Evolutionary conservation across 1,140 invertebrate genomes (phyloP).

Genomic region (Drosophila biarmipes): DNA sequence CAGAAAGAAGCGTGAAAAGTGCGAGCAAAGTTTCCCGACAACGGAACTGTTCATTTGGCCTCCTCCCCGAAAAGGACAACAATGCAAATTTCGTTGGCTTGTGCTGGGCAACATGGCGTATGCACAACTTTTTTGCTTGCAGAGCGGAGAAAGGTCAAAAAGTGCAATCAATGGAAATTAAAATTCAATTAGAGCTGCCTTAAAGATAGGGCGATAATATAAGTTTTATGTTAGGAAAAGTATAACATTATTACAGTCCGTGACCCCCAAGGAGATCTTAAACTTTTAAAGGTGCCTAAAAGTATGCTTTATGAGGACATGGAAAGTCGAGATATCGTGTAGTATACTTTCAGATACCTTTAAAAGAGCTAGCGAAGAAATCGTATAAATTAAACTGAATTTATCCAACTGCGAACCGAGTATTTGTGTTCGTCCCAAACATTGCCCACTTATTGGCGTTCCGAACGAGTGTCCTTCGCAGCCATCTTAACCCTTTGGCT

Average conservation of each 20-base stretch:
- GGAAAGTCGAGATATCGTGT: too few species aligned
- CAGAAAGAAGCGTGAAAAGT: slow-evolving; percentile 55
- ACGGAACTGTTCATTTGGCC: slow-evolving; percentile 41
- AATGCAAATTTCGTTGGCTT: slow-evolving; percentile 60
- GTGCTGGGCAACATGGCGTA: slow-evolving; percentile 46
- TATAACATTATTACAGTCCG: background rate
- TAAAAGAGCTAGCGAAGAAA: too few species aligned
- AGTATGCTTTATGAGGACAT: too few species aligned
- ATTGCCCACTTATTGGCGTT: background rate
- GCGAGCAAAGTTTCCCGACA: slow-evolving; percentile 57
- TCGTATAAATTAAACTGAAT: too few species aligned
- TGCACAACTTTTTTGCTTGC: slow-evolving; percentile 62
- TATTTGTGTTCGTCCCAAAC: too few species aligned
- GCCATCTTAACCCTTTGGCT: background rate
- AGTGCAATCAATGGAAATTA: slow-evolving; percentile 72
- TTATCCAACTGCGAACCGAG: too few species aligned
- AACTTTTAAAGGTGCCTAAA: too few species aligned
- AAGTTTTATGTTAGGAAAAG: background rate
- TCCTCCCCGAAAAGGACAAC: slow-evolving; percentile 9
- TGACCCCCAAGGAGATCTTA: too few species aligned
- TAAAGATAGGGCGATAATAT: background rate
- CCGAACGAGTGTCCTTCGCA: background rate
- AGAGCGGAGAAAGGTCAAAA: slow-evolving; percentile 52
- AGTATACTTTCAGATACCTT: too few species aligned
- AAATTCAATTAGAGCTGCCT: slow-evolving; percentile 71